Evolutionary conservation across 2,797 vertebrate genomes (phyloP).

Genomic region (Tapirus indicus): DNA sequence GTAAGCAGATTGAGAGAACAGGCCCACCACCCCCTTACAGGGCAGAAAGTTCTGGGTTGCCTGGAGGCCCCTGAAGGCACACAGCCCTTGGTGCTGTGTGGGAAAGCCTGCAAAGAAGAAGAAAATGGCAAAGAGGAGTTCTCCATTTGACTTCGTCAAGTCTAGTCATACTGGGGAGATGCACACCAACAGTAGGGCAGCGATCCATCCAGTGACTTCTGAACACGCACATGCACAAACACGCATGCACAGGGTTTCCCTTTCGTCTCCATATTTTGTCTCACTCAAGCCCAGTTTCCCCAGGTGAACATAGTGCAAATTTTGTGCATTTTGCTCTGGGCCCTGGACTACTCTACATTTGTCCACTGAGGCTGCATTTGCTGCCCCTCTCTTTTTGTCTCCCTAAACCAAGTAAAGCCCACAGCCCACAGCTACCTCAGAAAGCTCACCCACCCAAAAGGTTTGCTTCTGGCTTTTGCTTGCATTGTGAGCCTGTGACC

Average conservation of each 20-base stretch:
- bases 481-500: neutral
- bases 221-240: no score
- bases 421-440: neutral
- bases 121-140: neutral
- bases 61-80: neutral
- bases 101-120: neutral
- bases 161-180: no score
- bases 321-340: neutral
- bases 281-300: neutral
- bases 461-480: neutral
- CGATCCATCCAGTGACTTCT: fast-evolving
- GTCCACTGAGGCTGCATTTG: neutral
- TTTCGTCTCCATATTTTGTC: neutral
- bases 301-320: neutral
- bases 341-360: neutral
- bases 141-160: neutral
- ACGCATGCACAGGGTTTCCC: fast-evolving
- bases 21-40: neutral
- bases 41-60: neutral
- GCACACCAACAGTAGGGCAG: neutral
- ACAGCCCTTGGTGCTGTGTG: neutral
- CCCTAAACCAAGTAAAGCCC: neutral
- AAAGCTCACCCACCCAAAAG: neutral
- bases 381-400: neutral
- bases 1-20: no score